Evolutionary conservation across 64 coral and sea anemone genomes (phyloP), one percentile per base, ranked within the genome.

Genomic region (Montipora sp.): DNA sequence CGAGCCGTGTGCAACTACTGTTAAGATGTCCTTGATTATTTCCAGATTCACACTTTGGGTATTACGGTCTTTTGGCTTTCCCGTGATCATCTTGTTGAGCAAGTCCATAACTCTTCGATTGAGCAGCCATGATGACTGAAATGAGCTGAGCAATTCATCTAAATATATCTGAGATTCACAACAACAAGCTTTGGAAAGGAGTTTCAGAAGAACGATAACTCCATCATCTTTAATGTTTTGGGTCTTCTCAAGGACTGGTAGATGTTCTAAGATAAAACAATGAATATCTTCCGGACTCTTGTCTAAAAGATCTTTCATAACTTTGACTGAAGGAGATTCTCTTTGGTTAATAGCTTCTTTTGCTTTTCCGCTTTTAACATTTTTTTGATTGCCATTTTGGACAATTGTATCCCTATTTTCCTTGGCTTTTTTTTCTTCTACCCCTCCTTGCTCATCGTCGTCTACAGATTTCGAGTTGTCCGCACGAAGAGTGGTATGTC

Each of bases 151-250:
- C 46, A 95, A 75, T 5, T 92, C 12, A 20, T 61, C 3, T 0
- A 88, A 49, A 43, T 59, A 21, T 18, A 47, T 15, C 7, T 74
- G 72, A 3, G 21, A 76, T 44, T 92, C 78, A 67, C 90, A 88
- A 63, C 82, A 47, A 60, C 94, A 95, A 51, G 84, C 94, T 66
- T 91, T 92, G 12, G 84, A 77, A 19, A 95, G 73, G 47, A 95
- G 65, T 13, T 84, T 77, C 83, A 95, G 75, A 3, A 95, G 19
- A 5, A 95, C 15, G 66, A 80, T 67, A 10, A 92, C 55, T 66
- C 53, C 87, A 18, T 84, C 84, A 43, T 95, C 77, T 44, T 16
- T 6, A 77, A 92, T 92, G 9, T 75, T 18, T 22, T 7, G 9
- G 0, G 20, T 60, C 2, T 89, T 92, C 16, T 75, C 58, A 47